Evolutionary conservation across 2,113 vertebrate species (phyloP).

Genomic region (Galeopterus variegatus): DNA sequence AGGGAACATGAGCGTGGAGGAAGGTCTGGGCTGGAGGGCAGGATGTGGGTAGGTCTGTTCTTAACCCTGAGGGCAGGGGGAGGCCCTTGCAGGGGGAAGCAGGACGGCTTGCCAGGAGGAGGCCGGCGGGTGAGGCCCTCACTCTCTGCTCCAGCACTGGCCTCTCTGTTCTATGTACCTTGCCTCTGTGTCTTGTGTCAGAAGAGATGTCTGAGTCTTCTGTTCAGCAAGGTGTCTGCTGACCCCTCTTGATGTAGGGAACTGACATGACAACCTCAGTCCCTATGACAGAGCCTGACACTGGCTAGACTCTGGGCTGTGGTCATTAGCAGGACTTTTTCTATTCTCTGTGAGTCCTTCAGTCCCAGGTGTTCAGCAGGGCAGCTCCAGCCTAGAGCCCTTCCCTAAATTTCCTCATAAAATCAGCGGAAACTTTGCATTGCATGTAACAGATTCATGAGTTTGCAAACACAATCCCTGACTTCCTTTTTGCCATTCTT

Average conservation of each 20-base stretch:
- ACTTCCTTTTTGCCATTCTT: too few species aligned
- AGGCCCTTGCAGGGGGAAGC: background rate
- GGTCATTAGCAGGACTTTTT: background rate
- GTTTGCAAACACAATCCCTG: background rate
- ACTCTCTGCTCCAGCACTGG: background rate
- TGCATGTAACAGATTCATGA: background rate
- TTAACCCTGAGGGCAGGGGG: background rate
- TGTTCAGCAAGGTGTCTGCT: background rate
- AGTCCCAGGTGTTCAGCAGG: background rate
- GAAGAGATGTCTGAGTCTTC: background rate
- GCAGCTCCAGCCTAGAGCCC: background rate
- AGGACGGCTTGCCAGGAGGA: background rate
- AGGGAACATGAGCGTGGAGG: background rate
- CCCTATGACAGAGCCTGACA: rapidly evolving
- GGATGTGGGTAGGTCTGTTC: background rate
- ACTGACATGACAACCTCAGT: background rate
- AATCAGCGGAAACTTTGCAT: background rate
- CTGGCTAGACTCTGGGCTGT: background rate
- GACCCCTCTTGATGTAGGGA: background rate
- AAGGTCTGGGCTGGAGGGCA: background rate
- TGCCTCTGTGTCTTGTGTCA: background rate
- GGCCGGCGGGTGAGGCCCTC: background rate
- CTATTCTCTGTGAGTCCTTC: background rate
- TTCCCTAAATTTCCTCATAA: rapidly evolving
- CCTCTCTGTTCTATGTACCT: background rate